Evolutionary conservation across 2,113 vertebrate species (phyloP).

Genomic region (Ahaetulla prasina): DNA sequence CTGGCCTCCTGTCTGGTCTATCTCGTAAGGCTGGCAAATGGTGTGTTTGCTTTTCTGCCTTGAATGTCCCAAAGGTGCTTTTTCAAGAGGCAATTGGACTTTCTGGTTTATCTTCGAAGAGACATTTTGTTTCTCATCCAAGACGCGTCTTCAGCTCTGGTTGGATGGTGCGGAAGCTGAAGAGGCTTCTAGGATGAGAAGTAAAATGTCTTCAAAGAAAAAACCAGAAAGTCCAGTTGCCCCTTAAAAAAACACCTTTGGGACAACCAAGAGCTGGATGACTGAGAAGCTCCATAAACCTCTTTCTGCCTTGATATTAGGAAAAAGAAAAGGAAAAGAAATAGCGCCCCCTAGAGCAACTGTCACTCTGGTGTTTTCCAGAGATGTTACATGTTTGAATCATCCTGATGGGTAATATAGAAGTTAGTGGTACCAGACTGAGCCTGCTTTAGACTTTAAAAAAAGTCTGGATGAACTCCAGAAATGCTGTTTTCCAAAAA

Average conservation of each 20-base stretch:
- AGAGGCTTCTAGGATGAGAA: no score
- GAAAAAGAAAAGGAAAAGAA: background rate
- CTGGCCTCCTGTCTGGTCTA: background rate
- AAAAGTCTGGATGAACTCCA: background rate
- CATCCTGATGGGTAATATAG: background rate
- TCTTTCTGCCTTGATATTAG: no score
- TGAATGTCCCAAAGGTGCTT: background rate
- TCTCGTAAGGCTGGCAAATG: background rate
- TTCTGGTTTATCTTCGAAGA: no score
- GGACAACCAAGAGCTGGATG: no score
- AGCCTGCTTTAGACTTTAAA: background rate
- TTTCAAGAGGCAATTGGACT: no score
- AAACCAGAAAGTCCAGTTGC: no score
- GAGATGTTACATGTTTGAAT: background rate
- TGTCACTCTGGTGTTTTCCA: background rate
- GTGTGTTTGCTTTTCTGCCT: background rate
- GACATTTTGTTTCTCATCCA: no score
- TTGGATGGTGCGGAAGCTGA: no score
- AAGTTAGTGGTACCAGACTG: background rate
- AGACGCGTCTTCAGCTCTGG: no score
- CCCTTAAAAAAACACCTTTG: background rate
- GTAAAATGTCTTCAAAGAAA: no score
- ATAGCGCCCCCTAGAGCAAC: background rate
- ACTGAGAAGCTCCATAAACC: no score
- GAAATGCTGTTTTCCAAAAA: constrained; percentile 7